These are phyloP conservation scores for Salminus brasiliensis DNA, from an alignment of 2,113 vertebrate genomes.

Conservation along the genomic window DNA sequence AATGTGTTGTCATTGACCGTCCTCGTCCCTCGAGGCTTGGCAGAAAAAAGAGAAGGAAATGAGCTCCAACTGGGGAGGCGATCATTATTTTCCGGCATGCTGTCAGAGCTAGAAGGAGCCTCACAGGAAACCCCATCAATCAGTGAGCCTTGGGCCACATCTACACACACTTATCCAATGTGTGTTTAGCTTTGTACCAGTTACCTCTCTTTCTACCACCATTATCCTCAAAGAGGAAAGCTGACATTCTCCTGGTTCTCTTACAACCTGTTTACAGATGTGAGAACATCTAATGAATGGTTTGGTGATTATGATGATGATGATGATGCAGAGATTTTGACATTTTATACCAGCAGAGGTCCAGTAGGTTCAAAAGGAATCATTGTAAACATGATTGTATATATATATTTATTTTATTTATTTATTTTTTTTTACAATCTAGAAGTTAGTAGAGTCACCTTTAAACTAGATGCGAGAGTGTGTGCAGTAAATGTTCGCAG, in stretches of 20 bases:
- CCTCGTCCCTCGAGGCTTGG: constrained; percentile 17
- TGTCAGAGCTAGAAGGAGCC: constrained; percentile 14
- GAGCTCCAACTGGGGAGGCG: constrained; percentile 13
- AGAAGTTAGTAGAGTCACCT: too few species aligned
- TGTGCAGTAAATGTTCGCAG: too few species aligned
- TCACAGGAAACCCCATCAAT: constrained; percentile 21
- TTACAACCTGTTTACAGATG: not conserved
- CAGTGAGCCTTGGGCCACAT: constrained; percentile 6
- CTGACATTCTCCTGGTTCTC: not conserved
- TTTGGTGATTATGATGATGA: too few species aligned
- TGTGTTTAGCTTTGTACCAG: not conserved
- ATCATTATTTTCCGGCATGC: constrained; percentile 37
- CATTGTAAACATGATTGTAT: too few species aligned
- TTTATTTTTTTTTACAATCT: too few species aligned
- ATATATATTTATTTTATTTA: too few species aligned
- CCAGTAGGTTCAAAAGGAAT: too few species aligned
- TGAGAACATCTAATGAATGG: not conserved
- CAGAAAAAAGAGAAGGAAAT: constrained; percentile 17
- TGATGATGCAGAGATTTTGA: too few species aligned
- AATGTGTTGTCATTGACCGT: not conserved
- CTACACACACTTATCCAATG: not conserved
- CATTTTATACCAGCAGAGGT: too few species aligned
- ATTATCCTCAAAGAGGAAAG: not conserved
- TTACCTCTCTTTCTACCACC: not conserved
- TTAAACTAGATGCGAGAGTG: too few species aligned